These are phyloP conservation scores for Drosophila phalerata DNA, from an alignment of 2,888 invertebrate species.

Conservation along the genomic window DNA sequence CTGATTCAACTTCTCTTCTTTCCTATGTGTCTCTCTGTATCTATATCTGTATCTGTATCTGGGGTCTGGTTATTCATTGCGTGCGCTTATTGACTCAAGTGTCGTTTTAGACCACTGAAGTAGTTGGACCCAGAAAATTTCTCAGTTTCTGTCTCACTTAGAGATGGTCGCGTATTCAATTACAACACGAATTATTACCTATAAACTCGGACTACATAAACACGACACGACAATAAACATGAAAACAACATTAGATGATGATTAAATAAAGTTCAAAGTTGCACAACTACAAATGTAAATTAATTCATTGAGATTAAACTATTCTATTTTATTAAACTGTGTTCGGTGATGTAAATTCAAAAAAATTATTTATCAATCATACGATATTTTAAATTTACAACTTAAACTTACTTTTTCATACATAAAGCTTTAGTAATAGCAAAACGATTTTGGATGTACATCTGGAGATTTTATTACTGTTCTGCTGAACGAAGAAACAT, in stretches of 20 bases:
- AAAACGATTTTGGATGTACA: too few species aligned
- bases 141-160: conserved; percentile 18
- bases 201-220: not conserved
- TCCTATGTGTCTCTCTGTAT: not conserved
- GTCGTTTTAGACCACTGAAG: conserved; percentile 82
- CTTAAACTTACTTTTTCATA: not conserved
- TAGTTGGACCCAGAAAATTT: conserved; percentile 58
- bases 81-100: conserved; percentile 73
- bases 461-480: too few species aligned
- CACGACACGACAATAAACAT: not conserved
- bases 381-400: not conserved
- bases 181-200: not conserved
- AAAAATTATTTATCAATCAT: not conserved
- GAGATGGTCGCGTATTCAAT: conserved; percentile 5
- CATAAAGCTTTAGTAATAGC: too few species aligned
- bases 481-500: too few species aligned
- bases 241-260: not conserved
- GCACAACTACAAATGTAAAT: not conserved
- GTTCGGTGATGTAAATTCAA: too few species aligned
- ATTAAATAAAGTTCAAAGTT: not conserved
- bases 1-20: not conserved
- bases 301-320: too few species aligned
- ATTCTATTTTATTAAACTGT: too few species aligned
- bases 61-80: conserved; percentile 34
- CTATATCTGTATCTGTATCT: conserved; percentile 3